phyloP scores from a whole-genome alignment of 2,113 vertebrate genomes.

The Callorhinus ursinus region DNA sequence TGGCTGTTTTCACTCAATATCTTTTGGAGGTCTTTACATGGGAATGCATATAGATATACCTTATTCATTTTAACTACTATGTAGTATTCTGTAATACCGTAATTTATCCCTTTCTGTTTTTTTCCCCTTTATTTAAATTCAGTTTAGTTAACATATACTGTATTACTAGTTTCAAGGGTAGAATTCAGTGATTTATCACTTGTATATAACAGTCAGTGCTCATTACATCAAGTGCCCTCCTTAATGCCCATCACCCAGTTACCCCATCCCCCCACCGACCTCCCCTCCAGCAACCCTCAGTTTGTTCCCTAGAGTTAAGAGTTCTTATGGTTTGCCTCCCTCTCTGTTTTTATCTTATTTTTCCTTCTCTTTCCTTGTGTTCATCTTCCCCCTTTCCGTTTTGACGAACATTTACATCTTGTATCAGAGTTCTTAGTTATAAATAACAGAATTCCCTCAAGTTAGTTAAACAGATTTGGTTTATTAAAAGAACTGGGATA shows the following conservation, averaged over 20 bases:
- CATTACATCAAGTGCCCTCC: neutral
- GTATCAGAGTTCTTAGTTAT: neutral
- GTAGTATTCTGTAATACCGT: neutral
- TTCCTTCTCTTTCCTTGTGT: neutral
- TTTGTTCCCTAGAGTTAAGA: neutral
- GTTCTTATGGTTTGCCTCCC: neutral
- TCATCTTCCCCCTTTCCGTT: neutral
- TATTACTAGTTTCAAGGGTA: neutral
- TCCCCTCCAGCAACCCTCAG: neutral
- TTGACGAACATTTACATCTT: neutral
- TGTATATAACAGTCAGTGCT: neutral
- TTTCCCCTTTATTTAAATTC: neutral
- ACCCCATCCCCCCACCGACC: neutral
- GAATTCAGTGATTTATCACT: neutral
- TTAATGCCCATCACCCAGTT: neutral
- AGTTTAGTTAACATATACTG: neutral
- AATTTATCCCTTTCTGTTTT: neutral
- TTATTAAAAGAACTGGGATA: conserved; percentile 21
- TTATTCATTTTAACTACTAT: neutral
- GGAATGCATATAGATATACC: neutral
- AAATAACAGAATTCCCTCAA: neutral
- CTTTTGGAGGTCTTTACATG: neutral
- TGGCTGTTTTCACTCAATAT: neutral
- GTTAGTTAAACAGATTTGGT: neutral
- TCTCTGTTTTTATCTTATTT: neutral